Evolutionary conservation across 2,888 invertebrate species (phyloP), one percentile per base, ranked within the genome.

Genomic region (Nycteola revayana): DNA sequence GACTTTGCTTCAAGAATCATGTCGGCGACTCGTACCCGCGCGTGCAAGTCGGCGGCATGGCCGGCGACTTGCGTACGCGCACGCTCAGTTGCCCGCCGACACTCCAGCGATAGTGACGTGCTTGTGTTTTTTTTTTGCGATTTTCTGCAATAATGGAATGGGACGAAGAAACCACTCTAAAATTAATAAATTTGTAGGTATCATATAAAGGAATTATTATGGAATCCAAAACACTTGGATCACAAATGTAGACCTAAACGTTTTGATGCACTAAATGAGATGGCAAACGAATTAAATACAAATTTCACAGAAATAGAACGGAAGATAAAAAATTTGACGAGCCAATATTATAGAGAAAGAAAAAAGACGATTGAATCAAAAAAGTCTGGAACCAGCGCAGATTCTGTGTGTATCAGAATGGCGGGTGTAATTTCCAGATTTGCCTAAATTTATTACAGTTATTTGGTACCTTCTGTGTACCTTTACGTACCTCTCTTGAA

Each of bases 41-140:
- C 26, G 24, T 24, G 24, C 24, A 24, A 24, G 24, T 24, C 24
- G 24, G 24, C 24, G 24, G 24, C 24, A 24, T 26, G 25, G 25
- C 25, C 25, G 25, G 26, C 26, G 21, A 32, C 21, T 28, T 34
- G 34, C 28, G 34, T 28, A 28, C 28, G 29, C 35, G 25, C 25
- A 22, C 35, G 29, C 28, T 35, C 35, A 29, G 35, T 35, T 35
- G 35, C 35, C 35, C 35, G 35, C 29, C 28, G 28, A 29, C 35
- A 25, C 25, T 35, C 35, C 20, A 29, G 25, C 25, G 21, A 22
- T 35, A 35, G 35, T 35, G 35, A 29, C 35, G 35, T 35, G 29
- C 29, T 25, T 21, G 21, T 29, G 28, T 35, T 35, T 29, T 28
- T n/a, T n/a, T 34, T 34, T 28, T 28, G 20, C 25, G 28, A 28